Base-by-base conservation (phyloP, 2,888 invertebrate species). In the Troilus luridus region DNA sequence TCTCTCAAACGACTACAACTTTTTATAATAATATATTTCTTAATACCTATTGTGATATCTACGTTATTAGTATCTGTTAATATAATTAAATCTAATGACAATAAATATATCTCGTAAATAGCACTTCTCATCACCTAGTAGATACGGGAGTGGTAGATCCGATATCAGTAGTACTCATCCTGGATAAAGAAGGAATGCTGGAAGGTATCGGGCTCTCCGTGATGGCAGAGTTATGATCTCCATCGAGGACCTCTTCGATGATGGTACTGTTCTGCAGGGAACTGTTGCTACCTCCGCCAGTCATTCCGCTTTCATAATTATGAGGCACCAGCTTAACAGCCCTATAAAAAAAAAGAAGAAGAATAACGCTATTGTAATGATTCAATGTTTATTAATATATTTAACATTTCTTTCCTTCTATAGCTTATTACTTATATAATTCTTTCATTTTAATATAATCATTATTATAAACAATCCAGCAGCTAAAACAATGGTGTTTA, bases 301-400 rank as follows among this genome's bases (percentile, higher is more conserved):
- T 17, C 58, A 24, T 54, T 59, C 6, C 27, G 11, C 11, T 27
- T 21, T 88, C 54, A 54, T 77, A 72, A 60, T n/a, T 88, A 56
- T 90, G 89, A 19, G 92, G 92, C 17, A 92, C 90, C 27, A 92
- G 72, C 90, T 91, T 92, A 0, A 92, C 92, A 24, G 92, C 92
- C 41, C 92, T 92, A 85, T 56, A 91, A 91, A 17, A 64, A 58
- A 24, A 67, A n/a, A n/a, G n/a, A n/a, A 60, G 12, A 60, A 14
- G 60, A 60, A 60, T 60, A 14, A 6, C 17, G 14, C 7, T 60
- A 17, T 14, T 14, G 14, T 60, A 60, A 17, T 17, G 12, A 14
- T 17, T 60, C 60, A 60, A 41, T 41, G 41, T 41, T 41, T 41
- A 41, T 41, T 41, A 41, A 41, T 41, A 41, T 41, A 41, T 41